Conservation (phyloP, 2,113 vertebrate genomes). For the Eptesicus fuscus region DNA sequence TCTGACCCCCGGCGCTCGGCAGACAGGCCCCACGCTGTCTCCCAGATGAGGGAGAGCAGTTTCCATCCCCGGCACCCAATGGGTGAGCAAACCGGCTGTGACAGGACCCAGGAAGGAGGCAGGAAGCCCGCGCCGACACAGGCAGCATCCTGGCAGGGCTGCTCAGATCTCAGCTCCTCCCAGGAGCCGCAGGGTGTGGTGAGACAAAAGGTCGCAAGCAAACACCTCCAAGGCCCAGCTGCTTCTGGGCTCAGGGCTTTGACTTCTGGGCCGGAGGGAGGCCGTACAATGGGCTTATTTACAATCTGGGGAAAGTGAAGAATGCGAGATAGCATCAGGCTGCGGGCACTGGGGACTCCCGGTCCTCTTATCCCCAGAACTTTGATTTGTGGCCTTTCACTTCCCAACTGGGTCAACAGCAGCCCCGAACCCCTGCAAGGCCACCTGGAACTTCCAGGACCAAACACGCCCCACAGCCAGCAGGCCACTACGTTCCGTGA, state of each 20-base stretch:
- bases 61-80: constrained; percentile 42
- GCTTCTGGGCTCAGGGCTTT: constrained; percentile 23
- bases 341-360: not conserved
- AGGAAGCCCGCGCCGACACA: not conserved
- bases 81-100: constrained; percentile 59
- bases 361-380: not conserved
- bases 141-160: constrained; percentile 70
- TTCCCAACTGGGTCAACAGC: not conserved
- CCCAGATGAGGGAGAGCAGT: not conserved
- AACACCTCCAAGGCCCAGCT: constrained; percentile 29
- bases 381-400: not conserved
- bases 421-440: not conserved
- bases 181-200: constrained; percentile 62
- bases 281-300: not conserved
- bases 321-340: not conserved
- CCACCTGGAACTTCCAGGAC: not conserved
- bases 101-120: constrained; percentile 55
- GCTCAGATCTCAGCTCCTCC: constrained; percentile 67
- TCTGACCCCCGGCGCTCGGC: not conserved
- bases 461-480: not conserved
- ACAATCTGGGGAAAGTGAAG: not conserved
- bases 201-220: constrained; percentile 58
- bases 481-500: not conserved
- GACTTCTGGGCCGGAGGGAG: not conserved
- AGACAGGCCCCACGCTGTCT: not conserved